Base-by-base conservation (phyloP, 2,797 vertebrate genomes). In the Helicolenus hilgendorfi region DNA sequence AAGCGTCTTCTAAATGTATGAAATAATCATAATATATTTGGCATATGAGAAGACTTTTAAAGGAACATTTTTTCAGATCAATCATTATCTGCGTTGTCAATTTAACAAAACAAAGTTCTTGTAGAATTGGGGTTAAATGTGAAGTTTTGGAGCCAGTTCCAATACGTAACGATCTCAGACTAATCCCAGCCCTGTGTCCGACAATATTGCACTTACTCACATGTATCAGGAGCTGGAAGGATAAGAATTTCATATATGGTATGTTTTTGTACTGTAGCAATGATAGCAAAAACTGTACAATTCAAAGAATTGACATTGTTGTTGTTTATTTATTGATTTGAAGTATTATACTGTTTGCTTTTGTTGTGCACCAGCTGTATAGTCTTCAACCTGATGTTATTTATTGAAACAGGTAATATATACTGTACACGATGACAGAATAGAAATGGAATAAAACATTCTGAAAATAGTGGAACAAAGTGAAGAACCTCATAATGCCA, bases 401-500 rank as follows among this genome's bases (percentile, higher is more conserved):
- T 63, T 81, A 81, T 90, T 69, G 11, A 24, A 58, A 63, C 65
- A 84, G 59, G 60, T 81, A 14, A 70, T 70, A 71, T 73, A 45
- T 71, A 68, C 45, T 18, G 6, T 45, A 45, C 36, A 80, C 1
- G 2, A 36, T 55, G 4, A 18, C 68, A 41, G 27, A 65, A 74
- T 53, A 73, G 13, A 71, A 45, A 83, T 83, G 22, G 15, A 74
- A 22, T 64, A 63, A 71, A 72, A 72, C 8, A 41, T 56, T 76
- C 4, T 76, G 14, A 33, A 49, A 31, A 35, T n/a, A 8, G 11
- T 11, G 6, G 35, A 65, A 64, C 31, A 38, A 55, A 72, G 0
- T 35, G 18, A 79, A 73, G 36, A 53, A 73, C 41, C 22, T 78
- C 26, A 76, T 31, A 22, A 68, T 6, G 15, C 56, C 53, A 58